Evolutionary conservation across 2,797 vertebrate species (phyloP).

Genomic region (Synaphobranchus kaupii): DNA sequence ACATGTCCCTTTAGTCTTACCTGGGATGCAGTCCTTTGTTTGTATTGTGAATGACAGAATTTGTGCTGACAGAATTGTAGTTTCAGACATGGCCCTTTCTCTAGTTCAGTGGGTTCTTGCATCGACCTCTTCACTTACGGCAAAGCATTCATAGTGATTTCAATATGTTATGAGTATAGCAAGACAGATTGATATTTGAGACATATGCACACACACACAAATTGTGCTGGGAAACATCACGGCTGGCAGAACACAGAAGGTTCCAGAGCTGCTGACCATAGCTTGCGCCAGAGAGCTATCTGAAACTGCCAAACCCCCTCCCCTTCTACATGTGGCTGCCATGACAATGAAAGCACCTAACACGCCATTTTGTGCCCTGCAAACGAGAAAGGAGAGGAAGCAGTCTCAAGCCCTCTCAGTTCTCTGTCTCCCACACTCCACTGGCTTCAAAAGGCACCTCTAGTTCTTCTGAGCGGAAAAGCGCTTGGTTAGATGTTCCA

Average conservation of each 20-base stretch:
- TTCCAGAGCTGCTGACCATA: neutral
- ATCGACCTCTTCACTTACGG: neutral
- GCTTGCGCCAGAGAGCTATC: neutral
- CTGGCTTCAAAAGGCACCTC: neutral
- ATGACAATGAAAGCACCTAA: conserved; percentile 47
- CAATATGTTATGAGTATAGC: neutral
- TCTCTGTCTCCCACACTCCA: neutral
- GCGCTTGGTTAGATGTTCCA: neutral
- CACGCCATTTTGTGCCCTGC: conserved; percentile 36
- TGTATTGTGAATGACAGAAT: neutral
- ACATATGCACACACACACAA: neutral
- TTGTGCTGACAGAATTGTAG: neutral
- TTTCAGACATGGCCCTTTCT: neutral
- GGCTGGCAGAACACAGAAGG: neutral
- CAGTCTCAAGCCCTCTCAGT: neutral
- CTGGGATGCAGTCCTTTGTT: neutral
- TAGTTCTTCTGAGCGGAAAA: conserved; percentile 22
- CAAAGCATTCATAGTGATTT: neutral
- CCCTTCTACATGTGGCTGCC: conserved; percentile 35
- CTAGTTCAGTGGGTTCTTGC: neutral
- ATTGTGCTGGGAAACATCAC: neutral
- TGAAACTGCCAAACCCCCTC: conserved; percentile 32
- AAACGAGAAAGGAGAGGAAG: neutral
- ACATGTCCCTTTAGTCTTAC: neutral
- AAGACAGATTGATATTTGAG: neutral